Conservation (phyloP, 2,797 vertebrate species). For the Poliocrania exsul region DNA sequence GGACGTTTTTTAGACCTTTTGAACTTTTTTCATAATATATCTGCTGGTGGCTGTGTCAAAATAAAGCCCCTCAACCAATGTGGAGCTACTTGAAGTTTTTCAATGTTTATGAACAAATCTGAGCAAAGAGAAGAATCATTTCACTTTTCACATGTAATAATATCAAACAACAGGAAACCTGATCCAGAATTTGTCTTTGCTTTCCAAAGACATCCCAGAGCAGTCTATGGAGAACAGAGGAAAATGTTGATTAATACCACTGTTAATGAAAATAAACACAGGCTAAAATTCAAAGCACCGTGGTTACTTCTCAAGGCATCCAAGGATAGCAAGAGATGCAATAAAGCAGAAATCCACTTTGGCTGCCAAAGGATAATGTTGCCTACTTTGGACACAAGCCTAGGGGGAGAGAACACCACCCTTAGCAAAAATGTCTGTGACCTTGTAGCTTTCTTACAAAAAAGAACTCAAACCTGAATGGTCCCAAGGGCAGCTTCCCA, state of each 20-base stretch:
- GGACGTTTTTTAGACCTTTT: not conserved
- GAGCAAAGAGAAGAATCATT: not conserved
- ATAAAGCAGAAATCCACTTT: conserved; percentile 15
- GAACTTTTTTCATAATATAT: not conserved
- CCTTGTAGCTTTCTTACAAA: not conserved
- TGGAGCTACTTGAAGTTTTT: not conserved
- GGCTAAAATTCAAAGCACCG: not conserved
- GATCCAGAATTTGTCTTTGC: not conserved
- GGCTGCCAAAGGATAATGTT: not conserved
- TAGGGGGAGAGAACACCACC: not conserved
- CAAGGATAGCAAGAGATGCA: not conserved
- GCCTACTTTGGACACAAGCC: not conserved
- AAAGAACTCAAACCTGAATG: not conserved
- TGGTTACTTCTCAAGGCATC: not conserved
- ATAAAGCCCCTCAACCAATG: not conserved
- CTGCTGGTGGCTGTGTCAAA: not conserved
- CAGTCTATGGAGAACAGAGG: not conserved
- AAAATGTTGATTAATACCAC: conserved; percentile 19
- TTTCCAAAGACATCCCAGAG: not conserved
- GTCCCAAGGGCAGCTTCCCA: not conserved
- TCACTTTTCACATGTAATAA: not conserved
- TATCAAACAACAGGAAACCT: not conserved
- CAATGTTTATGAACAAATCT: not conserved
- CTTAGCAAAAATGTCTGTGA: not conserved
- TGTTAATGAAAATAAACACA: not conserved